phyloP scores from a whole-genome alignment of 2,797 vertebrate species.

The Gymnoscopelus microlampas region DNA sequence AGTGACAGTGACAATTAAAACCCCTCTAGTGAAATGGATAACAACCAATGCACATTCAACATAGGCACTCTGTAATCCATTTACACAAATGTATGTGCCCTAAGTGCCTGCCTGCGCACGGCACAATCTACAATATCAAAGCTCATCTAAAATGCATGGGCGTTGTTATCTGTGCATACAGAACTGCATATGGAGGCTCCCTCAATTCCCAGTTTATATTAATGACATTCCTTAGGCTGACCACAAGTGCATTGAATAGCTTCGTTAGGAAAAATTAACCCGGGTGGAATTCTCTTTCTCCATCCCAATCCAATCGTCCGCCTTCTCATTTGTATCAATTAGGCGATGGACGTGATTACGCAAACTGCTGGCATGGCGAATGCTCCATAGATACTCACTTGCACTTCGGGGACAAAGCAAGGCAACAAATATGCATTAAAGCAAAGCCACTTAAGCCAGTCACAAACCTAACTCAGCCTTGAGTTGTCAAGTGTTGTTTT shows the following conservation, averaged over 20 bases:
- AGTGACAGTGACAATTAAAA: too few relatives aligned
- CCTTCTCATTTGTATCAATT: slow-evolving; percentile 52
- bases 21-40: too few relatives aligned
- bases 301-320: slow-evolving; percentile 8
- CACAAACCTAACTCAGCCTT: neutral
- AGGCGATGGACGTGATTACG: slow-evolving; percentile 37
- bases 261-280: slow-evolving; percentile 50
- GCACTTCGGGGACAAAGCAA: neutral
- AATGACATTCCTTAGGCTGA: slow-evolving; percentile 48
- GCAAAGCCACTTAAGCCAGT: neutral
- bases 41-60: too few relatives aligned
- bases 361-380: neutral
- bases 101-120: neutral
- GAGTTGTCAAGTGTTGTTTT: slow-evolving; percentile 6
- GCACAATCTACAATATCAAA: neutral
- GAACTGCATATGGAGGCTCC: slow-evolving; percentile 27
- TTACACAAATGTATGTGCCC: neutral
- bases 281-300: slow-evolving; percentile 7
- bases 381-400: neutral
- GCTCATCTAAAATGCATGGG: slow-evolving; percentile 26
- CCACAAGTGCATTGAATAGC: slow-evolving; percentile 20
- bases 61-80: neutral
- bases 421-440: neutral
- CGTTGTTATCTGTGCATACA: slow-evolving; percentile 26
- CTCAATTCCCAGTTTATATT: slow-evolving; percentile 31